A percentile compares a stretch with the other conserved stretches of the same genome.
Evolutionary conservation across 2,113 vertebrate species (phyloP).

Genomic region (Cyanistes caeruleus): DNA sequence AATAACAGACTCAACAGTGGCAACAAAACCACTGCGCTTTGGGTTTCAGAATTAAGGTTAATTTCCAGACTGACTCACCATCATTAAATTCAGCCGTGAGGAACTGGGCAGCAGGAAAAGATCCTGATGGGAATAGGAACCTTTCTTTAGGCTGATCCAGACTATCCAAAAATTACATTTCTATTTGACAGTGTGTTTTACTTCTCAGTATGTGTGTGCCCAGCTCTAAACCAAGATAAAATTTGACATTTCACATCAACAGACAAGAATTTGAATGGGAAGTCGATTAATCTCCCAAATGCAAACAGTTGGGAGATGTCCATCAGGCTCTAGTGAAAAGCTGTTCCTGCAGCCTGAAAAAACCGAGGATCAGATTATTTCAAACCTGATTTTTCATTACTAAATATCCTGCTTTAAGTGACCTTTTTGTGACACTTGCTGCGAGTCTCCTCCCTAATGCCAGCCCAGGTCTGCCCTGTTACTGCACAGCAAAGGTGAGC

Average conservation of each 20-base stretch:
- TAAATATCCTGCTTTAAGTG: neutral
- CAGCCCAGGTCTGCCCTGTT: neutral
- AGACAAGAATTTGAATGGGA: neutral
- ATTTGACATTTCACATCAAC: neutral
- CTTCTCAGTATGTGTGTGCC: neutral
- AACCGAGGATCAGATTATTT: neutral
- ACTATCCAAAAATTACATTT: neutral
- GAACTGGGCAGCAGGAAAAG: neutral
- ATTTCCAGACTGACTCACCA: neutral
- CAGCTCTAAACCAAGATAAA: neutral
- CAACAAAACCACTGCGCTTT: neutral
- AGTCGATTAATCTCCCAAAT: neutral
- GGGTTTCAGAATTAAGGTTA: neutral
- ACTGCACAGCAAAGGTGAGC: rapidly evolving
- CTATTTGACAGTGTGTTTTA: neutral
- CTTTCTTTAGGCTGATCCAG: neutral
- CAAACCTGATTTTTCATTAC: neutral
- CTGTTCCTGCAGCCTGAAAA: neutral
- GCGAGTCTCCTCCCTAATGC: neutral
- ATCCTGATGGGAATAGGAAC: neutral
- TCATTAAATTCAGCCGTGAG: neutral
- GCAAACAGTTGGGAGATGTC: neutral
- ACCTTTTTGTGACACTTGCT: neutral
- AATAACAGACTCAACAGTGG: conserved; percentile 14
- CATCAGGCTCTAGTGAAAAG: neutral